Evolutionary conservation across 2,113 vertebrate species (phyloP).

Genomic region (Heterotis niloticus): DNA sequence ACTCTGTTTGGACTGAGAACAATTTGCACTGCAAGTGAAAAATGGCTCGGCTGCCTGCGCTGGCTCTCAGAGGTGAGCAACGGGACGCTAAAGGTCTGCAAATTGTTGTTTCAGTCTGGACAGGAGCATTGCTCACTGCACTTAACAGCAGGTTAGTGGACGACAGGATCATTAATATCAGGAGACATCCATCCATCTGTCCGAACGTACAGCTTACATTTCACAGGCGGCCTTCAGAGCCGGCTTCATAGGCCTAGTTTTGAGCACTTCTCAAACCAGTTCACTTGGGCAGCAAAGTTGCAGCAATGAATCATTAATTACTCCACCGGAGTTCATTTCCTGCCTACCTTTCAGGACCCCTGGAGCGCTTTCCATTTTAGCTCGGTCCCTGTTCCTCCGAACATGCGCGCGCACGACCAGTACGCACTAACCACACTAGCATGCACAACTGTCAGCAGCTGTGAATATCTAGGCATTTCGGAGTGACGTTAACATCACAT

Average conservation of each 20-base stretch:
- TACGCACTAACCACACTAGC: not conserved
- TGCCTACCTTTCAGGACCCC: slow-evolving; percentile 37
- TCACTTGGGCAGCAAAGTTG: slow-evolving; percentile 54
- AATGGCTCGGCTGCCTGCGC: slow-evolving; percentile 51
- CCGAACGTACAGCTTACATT: slow-evolving; percentile 50
- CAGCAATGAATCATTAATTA: slow-evolving; percentile 59
- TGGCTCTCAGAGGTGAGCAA: slow-evolving; percentile 15
- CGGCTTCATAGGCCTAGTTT: slow-evolving; percentile 56
- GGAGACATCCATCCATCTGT: slow-evolving; percentile 61
- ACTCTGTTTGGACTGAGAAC: slow-evolving; percentile 47
- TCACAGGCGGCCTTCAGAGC: slow-evolving; percentile 45
- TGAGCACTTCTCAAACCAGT: slow-evolving; percentile 56
- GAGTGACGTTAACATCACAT: slow-evolving; percentile 63
- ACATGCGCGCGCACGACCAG: not conserved
- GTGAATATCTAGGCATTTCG: slow-evolving; percentile 33
- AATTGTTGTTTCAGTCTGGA: slow-evolving; percentile 70
- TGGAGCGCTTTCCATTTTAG: not conserved
- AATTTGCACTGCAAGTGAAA: slow-evolving; percentile 56
- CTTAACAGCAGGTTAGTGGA: slow-evolving; percentile 60
- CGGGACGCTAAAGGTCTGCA: slow-evolving; percentile 42
- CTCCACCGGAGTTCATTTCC: slow-evolving; percentile 39
- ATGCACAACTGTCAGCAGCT: slow-evolving; percentile 38
- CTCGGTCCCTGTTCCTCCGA: not conserved
- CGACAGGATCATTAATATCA: slow-evolving; percentile 59
- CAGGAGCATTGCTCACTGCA: slow-evolving; percentile 61